phyloP scores from a whole-genome alignment of 2,888 invertebrate species.

The Allacma fusca region DNA sequence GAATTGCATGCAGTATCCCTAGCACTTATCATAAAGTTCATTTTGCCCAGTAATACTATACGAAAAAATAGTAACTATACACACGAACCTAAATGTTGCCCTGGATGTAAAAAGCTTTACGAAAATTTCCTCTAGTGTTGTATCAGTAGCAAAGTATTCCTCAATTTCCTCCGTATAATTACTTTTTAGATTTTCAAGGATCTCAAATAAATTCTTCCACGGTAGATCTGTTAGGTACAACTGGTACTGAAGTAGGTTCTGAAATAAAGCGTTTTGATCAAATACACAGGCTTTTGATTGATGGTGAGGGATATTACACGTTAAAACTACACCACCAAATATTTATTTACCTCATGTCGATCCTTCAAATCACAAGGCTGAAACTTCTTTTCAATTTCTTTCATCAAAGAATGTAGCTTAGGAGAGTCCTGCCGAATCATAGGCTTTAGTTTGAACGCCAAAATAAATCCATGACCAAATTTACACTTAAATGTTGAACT shows the following conservation, averaged over 20 bases:
- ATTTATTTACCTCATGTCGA: constrained; percentile 72
- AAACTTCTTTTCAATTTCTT: constrained; percentile 68
- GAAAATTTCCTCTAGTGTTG: constrained; percentile 66
- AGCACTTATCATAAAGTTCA: too few relatives aligned
- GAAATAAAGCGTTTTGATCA: constrained; percentile 43
- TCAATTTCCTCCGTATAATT: constrained; percentile 62
- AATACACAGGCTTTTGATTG: too few relatives aligned
- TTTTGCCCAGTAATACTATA: too few relatives aligned
- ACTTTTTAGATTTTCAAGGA: constrained; percentile 65
- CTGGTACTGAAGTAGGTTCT: neutral
- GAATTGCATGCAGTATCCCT: too few relatives aligned
- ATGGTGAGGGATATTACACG: neutral
- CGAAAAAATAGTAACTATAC: too few relatives aligned
- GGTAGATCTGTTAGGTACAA: constrained; percentile 60
- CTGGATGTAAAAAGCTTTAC: too few relatives aligned
- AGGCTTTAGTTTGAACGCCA: neutral
- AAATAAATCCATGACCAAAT: neutral
- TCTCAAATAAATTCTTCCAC: constrained; percentile 64
- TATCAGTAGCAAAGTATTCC: constrained; percentile 65
- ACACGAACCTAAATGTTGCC: too few relatives aligned
- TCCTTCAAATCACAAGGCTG: constrained; percentile 72
- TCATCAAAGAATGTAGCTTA: constrained; percentile 65
- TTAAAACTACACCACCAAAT: constrained; percentile 45
- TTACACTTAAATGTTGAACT: constrained; percentile 75
- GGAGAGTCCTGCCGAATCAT: neutral